Evolutionary conservation across 2,888 invertebrate genomes (phyloP).

Genomic region (Drosophila nigritarsus): DNA sequence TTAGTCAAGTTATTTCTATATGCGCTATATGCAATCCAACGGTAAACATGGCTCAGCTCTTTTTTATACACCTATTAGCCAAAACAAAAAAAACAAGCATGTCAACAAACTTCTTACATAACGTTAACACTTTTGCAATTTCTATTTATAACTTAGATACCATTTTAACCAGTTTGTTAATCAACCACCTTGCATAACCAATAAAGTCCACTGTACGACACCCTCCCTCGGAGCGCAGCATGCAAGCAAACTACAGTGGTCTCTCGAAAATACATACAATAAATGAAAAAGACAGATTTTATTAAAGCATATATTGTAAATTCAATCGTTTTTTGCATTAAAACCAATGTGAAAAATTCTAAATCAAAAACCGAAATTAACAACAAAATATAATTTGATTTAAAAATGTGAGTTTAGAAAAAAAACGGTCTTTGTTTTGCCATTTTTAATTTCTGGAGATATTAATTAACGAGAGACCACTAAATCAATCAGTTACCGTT

Average conservation of each 20-base stretch:
- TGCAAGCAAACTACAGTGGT: constrained; percentile 41
- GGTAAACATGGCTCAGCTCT: constrained; percentile 65
- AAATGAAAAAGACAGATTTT: not conserved
- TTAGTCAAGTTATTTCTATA: constrained; percentile 56
- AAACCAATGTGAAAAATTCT: not conserved
- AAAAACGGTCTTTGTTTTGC: not conserved
- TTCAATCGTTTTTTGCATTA: not conserved
- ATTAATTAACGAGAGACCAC: not conserved
- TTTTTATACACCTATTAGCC: constrained; percentile 47
- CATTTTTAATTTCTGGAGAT: not conserved
- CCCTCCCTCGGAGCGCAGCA: constrained; percentile 49
- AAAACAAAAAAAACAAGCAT: constrained; percentile 49
- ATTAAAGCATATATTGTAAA: not conserved
- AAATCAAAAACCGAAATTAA: not conserved
- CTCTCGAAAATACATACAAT: not conserved
- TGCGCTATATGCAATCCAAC: constrained; percentile 34
- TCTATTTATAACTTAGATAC: constrained; percentile 25
- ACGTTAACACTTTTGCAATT: constrained; percentile 19
- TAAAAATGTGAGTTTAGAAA: not conserved
- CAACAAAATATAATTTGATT: not conserved
- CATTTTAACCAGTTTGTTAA: constrained; percentile 27
- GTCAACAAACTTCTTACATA: constrained; percentile 30
- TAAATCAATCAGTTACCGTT: constrained; percentile 10
- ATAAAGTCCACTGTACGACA: constrained; percentile 32
- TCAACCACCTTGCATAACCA: constrained; percentile 46